Evolutionary conservation across 1,140 invertebrate genomes (phyloP), one percentile per base, ranked within the genome.

Genomic region (silkworm (Bombyx mori)): DNA sequence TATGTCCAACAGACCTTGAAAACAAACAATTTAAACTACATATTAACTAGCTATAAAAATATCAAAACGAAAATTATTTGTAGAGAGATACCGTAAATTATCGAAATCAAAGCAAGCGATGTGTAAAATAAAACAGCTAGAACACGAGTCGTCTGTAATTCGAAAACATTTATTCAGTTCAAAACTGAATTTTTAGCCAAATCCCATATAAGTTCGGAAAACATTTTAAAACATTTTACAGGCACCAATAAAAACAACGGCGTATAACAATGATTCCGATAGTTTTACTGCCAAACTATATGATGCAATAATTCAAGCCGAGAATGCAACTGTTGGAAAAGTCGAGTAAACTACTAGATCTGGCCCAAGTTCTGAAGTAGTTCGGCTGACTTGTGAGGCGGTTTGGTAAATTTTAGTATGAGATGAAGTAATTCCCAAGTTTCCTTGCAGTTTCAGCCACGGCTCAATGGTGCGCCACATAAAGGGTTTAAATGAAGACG

Each of bases 251-350:
- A 77, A 77, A 75, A 58, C 71, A 67, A 67, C 70, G 66, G 65
- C 56, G 60, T 62, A 54, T 67, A 77, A 75, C 72, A 72, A 71
- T 76, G 68, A 62, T 62, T 71, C 58, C 53, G 65, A 69, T 68
- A 67, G 68, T 77, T 75, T 75, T 75, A 77, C 77, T 69, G 63
- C 65, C 56, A 65, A 59, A 54, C 65, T 75, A 73, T 75, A 79
- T 77, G 73, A 77, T 73, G 68, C 68, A 76, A 73, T 79, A 76
- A 76, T 72, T 79, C 76, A 76, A 67, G 62, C 57, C 53, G 57
- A 62, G 70, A 73, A 75, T 75, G 75, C 73, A 73, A 77, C 71
- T 75, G 72, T 70, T 68, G 66, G 64, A 63, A 64, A 71, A 77
- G 71, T 75, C 75, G 44, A 22, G 63, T 58, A 59, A 71, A 66